A percentile compares a stretch with the other conserved stretches of the same genome.
Evolutionary conservation across 1,140 invertebrate species (phyloP).

Genomic region (Pseudoatta argentina): DNA sequence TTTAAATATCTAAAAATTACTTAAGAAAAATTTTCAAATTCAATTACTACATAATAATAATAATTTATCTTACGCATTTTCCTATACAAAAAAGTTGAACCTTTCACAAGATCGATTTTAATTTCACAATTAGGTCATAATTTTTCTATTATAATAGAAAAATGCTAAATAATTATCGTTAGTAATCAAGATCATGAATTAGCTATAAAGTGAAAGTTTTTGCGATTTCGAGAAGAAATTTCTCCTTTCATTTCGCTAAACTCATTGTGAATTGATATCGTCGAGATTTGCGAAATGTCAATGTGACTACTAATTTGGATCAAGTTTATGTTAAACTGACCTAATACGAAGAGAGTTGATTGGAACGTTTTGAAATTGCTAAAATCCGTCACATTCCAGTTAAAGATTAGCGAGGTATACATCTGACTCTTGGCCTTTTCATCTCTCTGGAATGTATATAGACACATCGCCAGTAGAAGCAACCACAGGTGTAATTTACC

Average conservation of each 20-base stretch:
- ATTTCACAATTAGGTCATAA: conserved; percentile 11
- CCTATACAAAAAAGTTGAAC: not conserved
- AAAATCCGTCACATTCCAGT: conserved; percentile 89
- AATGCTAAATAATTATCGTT: not conserved
- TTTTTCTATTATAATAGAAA: conserved; percentile 7
- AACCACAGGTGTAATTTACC: conserved; percentile 89
- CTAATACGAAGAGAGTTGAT: conserved; percentile 89
- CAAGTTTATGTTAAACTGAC: conserved; percentile 72
- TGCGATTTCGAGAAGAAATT: not conserved
- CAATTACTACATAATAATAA: not conserved
- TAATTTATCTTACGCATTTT: not conserved
- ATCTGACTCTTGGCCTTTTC: conserved; percentile 90
- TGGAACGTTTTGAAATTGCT: conserved; percentile 91
- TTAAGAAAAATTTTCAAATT: not conserved
- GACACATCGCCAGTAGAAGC: conserved; percentile 89
- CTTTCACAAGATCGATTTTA: not conserved
- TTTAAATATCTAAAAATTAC: not conserved
- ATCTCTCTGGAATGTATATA: conserved; percentile 93
- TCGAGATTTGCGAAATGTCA: not conserved
- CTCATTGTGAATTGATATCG: too few species aligned
- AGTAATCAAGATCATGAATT: conserved; percentile 4
- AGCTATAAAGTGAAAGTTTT: conserved; percentile 43
- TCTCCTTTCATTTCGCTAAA: conserved; percentile 51
- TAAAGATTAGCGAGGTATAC: conserved; percentile 89
- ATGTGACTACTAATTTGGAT: not conserved